phyloP scores from a whole-genome alignment of 2,113 vertebrate species.

The Suncus etruscus region DNA sequence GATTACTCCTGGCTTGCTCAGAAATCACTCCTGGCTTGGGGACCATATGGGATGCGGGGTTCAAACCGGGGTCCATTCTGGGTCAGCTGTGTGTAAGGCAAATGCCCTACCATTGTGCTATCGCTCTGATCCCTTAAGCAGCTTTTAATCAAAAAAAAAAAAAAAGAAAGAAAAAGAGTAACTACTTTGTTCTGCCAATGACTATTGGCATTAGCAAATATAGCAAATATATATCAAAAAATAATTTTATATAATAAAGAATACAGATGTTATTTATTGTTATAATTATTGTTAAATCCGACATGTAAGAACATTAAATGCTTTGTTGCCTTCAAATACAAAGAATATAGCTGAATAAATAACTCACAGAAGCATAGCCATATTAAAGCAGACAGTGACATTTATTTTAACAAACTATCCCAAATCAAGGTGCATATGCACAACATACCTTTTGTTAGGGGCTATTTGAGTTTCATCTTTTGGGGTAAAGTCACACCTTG shows the following conservation, averaged over 20 bases:
- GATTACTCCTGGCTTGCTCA: too few relatives aligned
- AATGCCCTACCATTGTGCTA: too few relatives aligned
- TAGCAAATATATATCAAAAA: not conserved
- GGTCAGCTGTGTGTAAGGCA: too few relatives aligned
- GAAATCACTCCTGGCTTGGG: too few relatives aligned
- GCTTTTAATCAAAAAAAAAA: too few relatives aligned
- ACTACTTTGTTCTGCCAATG: not conserved
- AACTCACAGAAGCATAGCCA: not conserved
- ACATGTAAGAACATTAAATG: not conserved
- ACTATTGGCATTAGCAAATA: not conserved
- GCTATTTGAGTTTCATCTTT: not conserved
- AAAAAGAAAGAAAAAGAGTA: not conserved
- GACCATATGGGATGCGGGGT: too few relatives aligned
- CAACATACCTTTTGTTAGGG: not conserved
- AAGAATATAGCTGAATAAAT: conserved; percentile 7
- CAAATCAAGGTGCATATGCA: not conserved
- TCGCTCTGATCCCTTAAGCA: too few relatives aligned
- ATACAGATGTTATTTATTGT: conserved; percentile 3
- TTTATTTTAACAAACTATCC: not conserved
- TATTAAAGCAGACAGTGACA: not conserved
- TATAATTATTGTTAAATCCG: not conserved
- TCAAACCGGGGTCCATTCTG: too few relatives aligned
- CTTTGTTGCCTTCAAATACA: not conserved
- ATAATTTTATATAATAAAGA: conserved; percentile 7
- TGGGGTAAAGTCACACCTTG: too few relatives aligned